Evolutionary conservation across 92 coral and sea anemone species (phyloP), one percentile per base, ranked within the genome.

Genomic region (Nematostella vectensis): DNA sequence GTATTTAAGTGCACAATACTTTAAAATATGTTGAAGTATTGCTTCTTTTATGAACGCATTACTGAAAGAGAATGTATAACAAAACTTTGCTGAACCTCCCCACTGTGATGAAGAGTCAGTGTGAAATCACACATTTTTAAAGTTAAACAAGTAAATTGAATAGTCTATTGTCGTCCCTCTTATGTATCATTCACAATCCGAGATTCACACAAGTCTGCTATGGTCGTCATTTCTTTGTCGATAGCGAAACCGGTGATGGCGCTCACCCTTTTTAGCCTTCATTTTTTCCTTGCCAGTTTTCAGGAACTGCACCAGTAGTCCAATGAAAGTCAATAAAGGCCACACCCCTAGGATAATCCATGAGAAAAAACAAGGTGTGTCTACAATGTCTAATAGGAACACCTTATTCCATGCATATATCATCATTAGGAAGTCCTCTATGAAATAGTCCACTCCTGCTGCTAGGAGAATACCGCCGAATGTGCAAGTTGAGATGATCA

Each of bases 191-290:
- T n/a, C n/a, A n/a, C n/a, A n/a, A n/a, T n/a, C n/a, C n/a, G 15
- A 1, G 44, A 42, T 27, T 69, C 51, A 40, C 48, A 50, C 69
- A 54, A 65, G 36, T 1, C 31, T 27, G 48, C 50, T 67, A 19
- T 54, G 52, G 6, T 37, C 70, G 19, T 29, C 57, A 54, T 22
- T 39, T 58, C 57, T 40, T 8, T 25, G 29, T 30, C 24, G 71
- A 28, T 71, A 48, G 54, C 54, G 61, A 61, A 59, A 58, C 62
- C 47, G 74, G 6, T 23, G 44, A 58, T 49, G 74, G 48, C 45
- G 69, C 94, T 85, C 94, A 85, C 94, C 94, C 94, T 85, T 85
- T 80, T 75, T 71, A 62, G 85, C 77, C 28, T 62, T 78, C 15
- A 59, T 49, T 6, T 72, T 76, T 44, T 74, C 58, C 69, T 71